Percentiles rank a stretch among this genome's conserved stretches.
Evolutionary conservation across 2,888 invertebrate species (phyloP).

Genomic region (Andrena trimmerana): DNA sequence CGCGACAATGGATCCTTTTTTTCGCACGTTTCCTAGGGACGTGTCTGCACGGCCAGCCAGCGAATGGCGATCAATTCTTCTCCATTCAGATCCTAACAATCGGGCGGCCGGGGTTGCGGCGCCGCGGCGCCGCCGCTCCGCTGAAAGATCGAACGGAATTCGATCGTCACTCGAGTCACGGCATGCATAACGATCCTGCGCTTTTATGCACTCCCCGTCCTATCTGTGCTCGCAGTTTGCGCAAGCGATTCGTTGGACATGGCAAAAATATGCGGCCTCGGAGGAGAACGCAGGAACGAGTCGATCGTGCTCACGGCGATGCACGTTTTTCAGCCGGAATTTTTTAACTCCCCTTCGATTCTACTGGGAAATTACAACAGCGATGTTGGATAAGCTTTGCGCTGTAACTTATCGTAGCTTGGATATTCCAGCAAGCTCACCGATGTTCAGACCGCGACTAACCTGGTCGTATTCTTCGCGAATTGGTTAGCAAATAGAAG

Average conservation of each 20-base stretch:
- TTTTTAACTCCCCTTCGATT: slow-evolving; percentile 4
- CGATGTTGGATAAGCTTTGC: too few relatives aligned
- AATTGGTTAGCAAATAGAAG: too few relatives aligned
- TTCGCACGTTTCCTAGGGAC: slow-evolving; percentile 48
- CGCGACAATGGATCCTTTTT: slow-evolving; percentile 69
- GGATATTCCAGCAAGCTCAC: too few relatives aligned
- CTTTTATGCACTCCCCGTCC: slow-evolving; percentile 29
- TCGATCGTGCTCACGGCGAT: slow-evolving; percentile 5
- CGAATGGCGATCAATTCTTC: slow-evolving; percentile 73
- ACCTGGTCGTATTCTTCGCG: too few relatives aligned
- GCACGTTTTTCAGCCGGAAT: not conserved
- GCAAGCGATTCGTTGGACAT: slow-evolving; percentile 7
- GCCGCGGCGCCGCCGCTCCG: not conserved
- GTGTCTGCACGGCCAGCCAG: slow-evolving; percentile 34
- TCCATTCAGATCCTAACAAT: slow-evolving; percentile 73
- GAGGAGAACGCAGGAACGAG: not conserved
- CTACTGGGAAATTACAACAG: not conserved
- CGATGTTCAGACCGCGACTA: too few relatives aligned
- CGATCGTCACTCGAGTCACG: slow-evolving; percentile 63
- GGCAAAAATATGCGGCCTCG: slow-evolving; percentile 21
- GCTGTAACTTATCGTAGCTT: too few relatives aligned
- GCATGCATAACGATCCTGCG: slow-evolving; percentile 58
- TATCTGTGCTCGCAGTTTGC: slow-evolving; percentile 48
- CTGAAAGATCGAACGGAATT: slow-evolving; percentile 64
- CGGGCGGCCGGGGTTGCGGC: slow-evolving; percentile 49